A percentile compares a stretch with the other conserved stretches of the same genome.
These are phyloP conservation scores for Conomelus anceps DNA, from an alignment of 2,888 invertebrate genomes.

Conservation along the genomic window DNA sequence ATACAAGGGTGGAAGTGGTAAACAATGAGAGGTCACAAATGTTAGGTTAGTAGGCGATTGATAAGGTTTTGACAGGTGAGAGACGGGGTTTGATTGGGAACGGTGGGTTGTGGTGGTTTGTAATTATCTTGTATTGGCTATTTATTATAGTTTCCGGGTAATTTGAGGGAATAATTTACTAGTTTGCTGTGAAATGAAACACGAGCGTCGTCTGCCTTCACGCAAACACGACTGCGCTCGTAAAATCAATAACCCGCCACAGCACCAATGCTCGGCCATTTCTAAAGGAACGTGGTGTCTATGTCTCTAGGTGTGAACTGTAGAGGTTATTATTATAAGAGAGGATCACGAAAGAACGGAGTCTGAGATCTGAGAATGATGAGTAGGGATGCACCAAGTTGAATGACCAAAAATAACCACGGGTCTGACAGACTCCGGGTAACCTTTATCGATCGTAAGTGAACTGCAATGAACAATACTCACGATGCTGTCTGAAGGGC, in stretches of 20 bases:
- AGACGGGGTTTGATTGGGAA: not conserved
- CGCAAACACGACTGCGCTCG: constrained; percentile 22
- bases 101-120: not conserved
- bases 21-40: not conserved
- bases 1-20: not conserved
- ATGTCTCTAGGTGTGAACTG: not conserved
- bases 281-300: not conserved
- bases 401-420: not conserved
- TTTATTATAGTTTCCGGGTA: not conserved
- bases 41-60: not conserved
- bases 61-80: not conserved
- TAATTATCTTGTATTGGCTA: not conserved
- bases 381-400: not conserved
- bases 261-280: not conserved
- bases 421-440: not conserved
- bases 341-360: not conserved
- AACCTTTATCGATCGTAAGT: not conserved
- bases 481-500: not conserved
- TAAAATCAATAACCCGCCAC: constrained; percentile 25
- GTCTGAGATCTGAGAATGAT: not conserved
- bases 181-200: not conserved
- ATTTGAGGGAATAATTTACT: not conserved
- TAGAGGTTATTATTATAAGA: not conserved
- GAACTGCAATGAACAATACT: not conserved
- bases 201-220: not conserved